Evolutionary conservation across 2,888 invertebrate species (phyloP).

Genomic region (Plagodis pulveraria): DNA sequence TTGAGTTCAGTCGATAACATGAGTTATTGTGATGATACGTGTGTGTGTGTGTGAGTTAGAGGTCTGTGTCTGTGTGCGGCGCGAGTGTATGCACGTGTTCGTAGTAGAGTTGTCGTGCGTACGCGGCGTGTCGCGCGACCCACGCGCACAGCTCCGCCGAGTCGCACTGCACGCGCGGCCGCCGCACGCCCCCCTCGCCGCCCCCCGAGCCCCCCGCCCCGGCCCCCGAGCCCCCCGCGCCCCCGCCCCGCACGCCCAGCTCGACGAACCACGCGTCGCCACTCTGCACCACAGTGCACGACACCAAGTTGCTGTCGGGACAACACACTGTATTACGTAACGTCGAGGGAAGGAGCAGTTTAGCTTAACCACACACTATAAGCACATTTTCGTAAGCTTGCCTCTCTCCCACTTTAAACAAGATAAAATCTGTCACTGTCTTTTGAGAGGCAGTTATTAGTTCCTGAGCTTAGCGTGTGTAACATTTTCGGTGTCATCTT

Average conservation of each 20-base stretch:
- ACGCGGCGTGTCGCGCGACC: conserved; percentile 93
- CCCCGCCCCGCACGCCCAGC: conserved; percentile 84
- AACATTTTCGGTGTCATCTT: too few relatives aligned
- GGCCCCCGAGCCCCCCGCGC: conserved; percentile 89
- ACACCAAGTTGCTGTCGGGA: conserved; percentile 85
- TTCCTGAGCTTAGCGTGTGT: too few relatives aligned
- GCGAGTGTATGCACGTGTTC: conserved; percentile 91
- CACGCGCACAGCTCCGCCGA: conserved; percentile 88
- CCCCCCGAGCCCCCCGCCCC: conserved; percentile 83
- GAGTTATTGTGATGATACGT: too few relatives aligned
- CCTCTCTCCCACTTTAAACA: too few relatives aligned
- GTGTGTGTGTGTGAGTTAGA: conserved; percentile 25
- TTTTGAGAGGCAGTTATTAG: too few relatives aligned
- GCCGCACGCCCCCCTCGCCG: conserved; percentile 82
- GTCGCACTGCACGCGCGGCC: conserved; percentile 92
- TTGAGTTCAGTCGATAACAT: too few relatives aligned
- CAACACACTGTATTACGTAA: not conserved
- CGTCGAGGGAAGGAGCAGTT: too few relatives aligned
- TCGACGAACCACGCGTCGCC: conserved; percentile 88
- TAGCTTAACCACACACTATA: too few relatives aligned
- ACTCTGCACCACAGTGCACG: conserved; percentile 85
- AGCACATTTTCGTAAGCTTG: too few relatives aligned
- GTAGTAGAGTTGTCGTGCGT: conserved; percentile 93
- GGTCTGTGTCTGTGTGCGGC: conserved; percentile 56
- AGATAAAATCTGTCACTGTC: too few relatives aligned